Evolutionary conservation across 2,888 invertebrate species (phyloP).

Genomic region (Monopis laevigella): DNA sequence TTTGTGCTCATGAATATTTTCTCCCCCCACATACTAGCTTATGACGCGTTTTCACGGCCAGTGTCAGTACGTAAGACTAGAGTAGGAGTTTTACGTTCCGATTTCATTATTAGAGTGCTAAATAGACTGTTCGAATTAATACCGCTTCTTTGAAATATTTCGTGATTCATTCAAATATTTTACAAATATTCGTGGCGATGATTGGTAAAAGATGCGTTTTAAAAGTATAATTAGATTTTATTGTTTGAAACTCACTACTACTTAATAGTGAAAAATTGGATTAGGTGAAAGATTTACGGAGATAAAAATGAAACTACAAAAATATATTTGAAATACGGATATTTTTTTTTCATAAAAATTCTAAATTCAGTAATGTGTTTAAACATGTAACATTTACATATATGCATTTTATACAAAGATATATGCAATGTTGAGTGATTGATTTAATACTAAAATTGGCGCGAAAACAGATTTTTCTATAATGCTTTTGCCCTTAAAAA

Average conservation of each 20-base stretch:
- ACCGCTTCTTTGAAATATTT: too few relatives aligned
- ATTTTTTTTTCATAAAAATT: slow-evolving; percentile 69
- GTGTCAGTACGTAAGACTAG: slow-evolving; percentile 9
- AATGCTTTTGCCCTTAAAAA: too few relatives aligned
- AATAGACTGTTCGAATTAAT: too few relatives aligned
- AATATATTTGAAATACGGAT: slow-evolving; percentile 68
- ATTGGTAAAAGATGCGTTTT: too few relatives aligned
- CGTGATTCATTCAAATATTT: too few relatives aligned
- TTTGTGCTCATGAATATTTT: slow-evolving; percentile 37
- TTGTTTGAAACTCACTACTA: too few relatives aligned
- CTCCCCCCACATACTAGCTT: slow-evolving; percentile 21
- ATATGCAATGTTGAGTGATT: slow-evolving; percentile 65
- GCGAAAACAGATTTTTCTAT: too few relatives aligned
- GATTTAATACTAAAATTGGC: slow-evolving; percentile 60
- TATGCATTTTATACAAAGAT: slow-evolving; percentile 69
- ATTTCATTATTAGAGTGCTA: slow-evolving; percentile 29
- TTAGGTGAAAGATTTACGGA: background rate
- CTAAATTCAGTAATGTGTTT: slow-evolving; percentile 69
- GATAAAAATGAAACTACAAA: slow-evolving; percentile 29
- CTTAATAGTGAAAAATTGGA: too few relatives aligned
- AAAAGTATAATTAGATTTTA: too few relatives aligned
- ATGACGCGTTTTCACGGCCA: slow-evolving; percentile 36
- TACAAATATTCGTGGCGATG: too few relatives aligned
- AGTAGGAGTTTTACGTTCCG: slow-evolving; percentile 40
- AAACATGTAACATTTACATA: slow-evolving; percentile 69